Percentiles rank a stretch among this genome's conserved stretches.
These are phyloP conservation scores for Drosophila lowei DNA, from an alignment of 1,140 invertebrate genomes.

Conservation along the genomic window DNA sequence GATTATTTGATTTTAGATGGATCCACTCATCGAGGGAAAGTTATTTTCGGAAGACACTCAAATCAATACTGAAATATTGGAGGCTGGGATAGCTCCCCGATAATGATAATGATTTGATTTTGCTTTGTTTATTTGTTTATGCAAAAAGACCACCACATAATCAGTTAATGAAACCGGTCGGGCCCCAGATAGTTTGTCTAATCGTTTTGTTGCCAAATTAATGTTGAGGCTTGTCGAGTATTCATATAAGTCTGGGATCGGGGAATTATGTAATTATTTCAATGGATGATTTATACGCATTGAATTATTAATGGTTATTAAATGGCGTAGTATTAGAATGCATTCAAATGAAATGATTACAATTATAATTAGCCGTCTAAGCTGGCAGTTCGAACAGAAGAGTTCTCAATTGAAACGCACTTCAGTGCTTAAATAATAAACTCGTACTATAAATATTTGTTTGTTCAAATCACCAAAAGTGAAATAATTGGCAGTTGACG, in stretches of 20 bases:
- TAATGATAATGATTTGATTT: neutral
- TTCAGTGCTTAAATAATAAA: conserved; percentile 43
- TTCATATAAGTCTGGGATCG: conserved; percentile 27
- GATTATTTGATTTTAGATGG: conserved; percentile 12
- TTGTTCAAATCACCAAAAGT: conserved; percentile 65
- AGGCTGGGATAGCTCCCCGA: too few relatives aligned
- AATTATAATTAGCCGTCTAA: conserved; percentile 13
- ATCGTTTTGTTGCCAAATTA: conserved; percentile 28
- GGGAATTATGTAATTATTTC: conserved; percentile 25
- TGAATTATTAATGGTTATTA: conserved; percentile 17
- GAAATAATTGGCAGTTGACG: conserved; percentile 48
- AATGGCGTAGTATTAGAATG: conserved; percentile 23
- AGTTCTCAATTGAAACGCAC: neutral
- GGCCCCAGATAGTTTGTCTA: conserved; percentile 11
- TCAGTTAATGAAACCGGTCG: conserved; percentile 38
- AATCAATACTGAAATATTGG: too few relatives aligned
- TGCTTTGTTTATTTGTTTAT: conserved; percentile 24
- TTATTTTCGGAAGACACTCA: too few relatives aligned
- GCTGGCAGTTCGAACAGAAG: neutral
- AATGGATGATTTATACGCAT: neutral
- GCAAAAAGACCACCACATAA: conserved; percentile 38
- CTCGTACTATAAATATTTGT: conserved; percentile 51
- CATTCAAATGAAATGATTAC: neutral
- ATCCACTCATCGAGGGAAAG: neutral
- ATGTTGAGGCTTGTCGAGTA: conserved; percentile 6